These are phyloP conservation scores for Leptobrachium ailaonicum DNA, from an alignment of 2,113 vertebrate genomes.

Conservation along the genomic window DNA sequence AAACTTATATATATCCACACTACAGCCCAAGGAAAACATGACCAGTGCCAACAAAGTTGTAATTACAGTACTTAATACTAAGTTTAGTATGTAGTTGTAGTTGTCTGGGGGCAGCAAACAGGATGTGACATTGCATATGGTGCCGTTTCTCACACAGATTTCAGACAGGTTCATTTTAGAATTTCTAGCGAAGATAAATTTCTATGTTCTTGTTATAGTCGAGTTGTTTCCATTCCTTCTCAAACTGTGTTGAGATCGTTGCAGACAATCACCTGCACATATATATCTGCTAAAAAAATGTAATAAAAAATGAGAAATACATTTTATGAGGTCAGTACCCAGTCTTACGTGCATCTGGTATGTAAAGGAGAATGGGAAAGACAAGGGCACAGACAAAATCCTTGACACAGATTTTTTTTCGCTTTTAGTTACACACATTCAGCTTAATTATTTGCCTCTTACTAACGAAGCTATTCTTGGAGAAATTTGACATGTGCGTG, in stretches of 20 bases:
- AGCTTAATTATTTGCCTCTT: constrained; percentile 36
- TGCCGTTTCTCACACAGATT: constrained; percentile 68
- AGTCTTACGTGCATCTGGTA: background rate
- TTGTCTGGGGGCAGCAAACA: constrained; percentile 67
- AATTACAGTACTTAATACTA: constrained; percentile 73
- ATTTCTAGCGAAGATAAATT: background rate
- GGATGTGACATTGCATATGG: constrained; percentile 74
- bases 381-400: background rate
- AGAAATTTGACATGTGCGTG: constrained; percentile 3
- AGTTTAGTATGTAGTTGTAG: constrained; percentile 70
- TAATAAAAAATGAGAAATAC: constrained; percentile 20
- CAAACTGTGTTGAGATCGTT: background rate
- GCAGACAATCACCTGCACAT: background rate
- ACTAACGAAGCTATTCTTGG: background rate
- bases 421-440: constrained; percentile 5
- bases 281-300: background rate
- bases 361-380: constrained; percentile 2
- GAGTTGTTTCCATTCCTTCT: background rate
- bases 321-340: too few relatives aligned
- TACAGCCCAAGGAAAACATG: constrained; percentile 68
- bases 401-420: constrained; percentile 4
- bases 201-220: background rate
- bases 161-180: background rate
- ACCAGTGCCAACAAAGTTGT: constrained; percentile 67
- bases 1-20: constrained; percentile 58